Percentiles rank a stretch among this genome's conserved stretches.
These are phyloP conservation scores for Noctua pronuba DNA, from an alignment of 2,888 invertebrate species.

Conservation along the genomic window DNA sequence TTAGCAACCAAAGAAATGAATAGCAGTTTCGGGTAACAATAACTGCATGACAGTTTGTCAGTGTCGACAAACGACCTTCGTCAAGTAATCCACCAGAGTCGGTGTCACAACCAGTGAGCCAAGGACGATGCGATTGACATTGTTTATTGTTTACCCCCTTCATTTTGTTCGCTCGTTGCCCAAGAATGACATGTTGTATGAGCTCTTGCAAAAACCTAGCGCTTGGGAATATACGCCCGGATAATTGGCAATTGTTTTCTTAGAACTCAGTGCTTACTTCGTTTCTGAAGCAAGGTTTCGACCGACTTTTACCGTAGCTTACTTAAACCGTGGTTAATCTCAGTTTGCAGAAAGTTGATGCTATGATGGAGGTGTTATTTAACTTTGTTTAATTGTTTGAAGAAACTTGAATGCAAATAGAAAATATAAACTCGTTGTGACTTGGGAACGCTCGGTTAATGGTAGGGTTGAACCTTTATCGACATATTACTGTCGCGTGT, in stretches of 20 bases:
- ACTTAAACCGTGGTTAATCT: constrained; percentile 38
- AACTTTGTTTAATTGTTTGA: constrained; percentile 31
- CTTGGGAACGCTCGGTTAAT: constrained; percentile 39
- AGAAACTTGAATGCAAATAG: constrained; percentile 34
- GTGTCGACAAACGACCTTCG: constrained; percentile 47
- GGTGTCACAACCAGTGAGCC: constrained; percentile 70
- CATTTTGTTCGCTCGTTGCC: constrained; percentile 77
- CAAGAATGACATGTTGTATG: constrained; percentile 75
- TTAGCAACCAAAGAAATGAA: constrained; percentile 20
- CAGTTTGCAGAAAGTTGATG: constrained; percentile 35
- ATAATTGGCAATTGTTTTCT: constrained; percentile 77
- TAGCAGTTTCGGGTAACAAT: constrained; percentile 38
- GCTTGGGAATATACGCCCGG: constrained; percentile 74
- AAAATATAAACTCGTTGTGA: constrained; percentile 28
- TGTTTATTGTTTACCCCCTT: constrained; percentile 81
- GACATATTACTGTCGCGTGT: constrained; percentile 53
- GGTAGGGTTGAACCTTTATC: constrained; percentile 41
- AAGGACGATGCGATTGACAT: constrained; percentile 81
- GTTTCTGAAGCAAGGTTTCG: constrained; percentile 56
- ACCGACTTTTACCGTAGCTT: constrained; percentile 45
- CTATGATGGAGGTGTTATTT: constrained; percentile 17
- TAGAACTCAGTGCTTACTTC: constrained; percentile 57
- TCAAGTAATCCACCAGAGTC: constrained; percentile 50
- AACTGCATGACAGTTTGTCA: constrained; percentile 35
- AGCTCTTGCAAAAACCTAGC: constrained; percentile 71